Conservation (phyloP, 1,140 invertebrate species). For the Antheraea mylitta region DNA sequence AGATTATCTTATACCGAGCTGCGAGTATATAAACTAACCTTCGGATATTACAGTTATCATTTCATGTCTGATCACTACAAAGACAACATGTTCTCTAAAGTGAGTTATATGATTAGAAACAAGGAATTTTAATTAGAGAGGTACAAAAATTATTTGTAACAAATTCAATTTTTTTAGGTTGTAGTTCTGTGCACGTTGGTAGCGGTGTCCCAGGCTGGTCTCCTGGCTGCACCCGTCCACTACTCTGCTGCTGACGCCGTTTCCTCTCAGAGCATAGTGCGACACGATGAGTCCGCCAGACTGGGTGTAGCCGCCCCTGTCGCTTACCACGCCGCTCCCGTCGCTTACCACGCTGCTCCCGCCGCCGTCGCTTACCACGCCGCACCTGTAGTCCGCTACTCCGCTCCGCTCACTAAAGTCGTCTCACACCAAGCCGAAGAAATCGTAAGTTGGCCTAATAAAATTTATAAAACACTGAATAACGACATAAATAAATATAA, state of each 20-base stretch:
- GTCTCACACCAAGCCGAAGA: slow-evolving; percentile 32
- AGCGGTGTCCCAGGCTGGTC: slow-evolving; percentile 48
- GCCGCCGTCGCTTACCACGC: slow-evolving; percentile 33
- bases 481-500: no score
- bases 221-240: slow-evolving; percentile 39
- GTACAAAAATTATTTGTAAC: neutral
- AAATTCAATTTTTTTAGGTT: slow-evolving; percentile 31
- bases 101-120: slow-evolving; percentile 16
- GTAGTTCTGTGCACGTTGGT: slow-evolving; percentile 46
- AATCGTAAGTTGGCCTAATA: slow-evolving; percentile 31
- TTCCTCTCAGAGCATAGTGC: slow-evolving; percentile 61
- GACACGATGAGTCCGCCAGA: slow-evolving; percentile 43
- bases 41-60: slow-evolving; percentile 13
- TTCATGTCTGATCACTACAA: slow-evolving; percentile 14
- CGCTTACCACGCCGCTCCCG: slow-evolving; percentile 34
- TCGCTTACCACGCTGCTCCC: slow-evolving; percentile 37
- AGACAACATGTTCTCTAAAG: slow-evolving; percentile 38
- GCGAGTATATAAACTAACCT: slow-evolving; percentile 15
- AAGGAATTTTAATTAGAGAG: neutral
- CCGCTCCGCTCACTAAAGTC: slow-evolving; percentile 15
- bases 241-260: slow-evolving; percentile 52
- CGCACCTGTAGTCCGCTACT: slow-evolving; percentile 21
- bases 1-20: slow-evolving; percentile 6
- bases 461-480: neutral
- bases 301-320: slow-evolving; percentile 28